Percentiles rank a stretch among this genome's conserved stretches.
These are phyloP conservation scores for Noctua comes DNA, from an alignment of 2,888 invertebrate genomes.

Conservation along the genomic window DNA sequence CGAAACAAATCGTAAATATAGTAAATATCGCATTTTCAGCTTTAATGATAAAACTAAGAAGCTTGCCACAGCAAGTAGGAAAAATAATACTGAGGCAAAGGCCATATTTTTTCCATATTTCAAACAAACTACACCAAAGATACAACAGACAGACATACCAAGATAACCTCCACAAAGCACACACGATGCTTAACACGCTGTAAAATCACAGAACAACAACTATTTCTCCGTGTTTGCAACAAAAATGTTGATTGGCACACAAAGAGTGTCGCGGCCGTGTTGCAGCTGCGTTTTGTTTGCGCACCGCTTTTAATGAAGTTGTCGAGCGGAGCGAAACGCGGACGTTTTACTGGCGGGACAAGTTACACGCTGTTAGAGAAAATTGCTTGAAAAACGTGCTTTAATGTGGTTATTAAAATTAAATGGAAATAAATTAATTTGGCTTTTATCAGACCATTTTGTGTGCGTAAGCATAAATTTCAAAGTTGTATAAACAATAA, in stretches of 20 bases:
- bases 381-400: conserved; percentile 2
- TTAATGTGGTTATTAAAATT: background rate
- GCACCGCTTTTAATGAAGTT: conserved; percentile 81
- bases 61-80: background rate
- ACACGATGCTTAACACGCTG: conserved; percentile 47
- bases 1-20: too few species aligned
- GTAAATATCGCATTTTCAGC: too few species aligned
- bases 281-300: conserved; percentile 75
- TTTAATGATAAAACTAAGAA: background rate
- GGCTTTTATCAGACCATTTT: background rate
- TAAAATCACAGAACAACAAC: conserved; percentile 44
- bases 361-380: conserved; percentile 28
- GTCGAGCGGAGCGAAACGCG: conserved; percentile 70
- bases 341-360: conserved; percentile 57
- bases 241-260: conserved; percentile 82
- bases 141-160: conserved; percentile 13
- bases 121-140: conserved; percentile 4
- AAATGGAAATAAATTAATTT: background rate
- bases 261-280: conserved; percentile 73
- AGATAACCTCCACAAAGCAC: conserved; percentile 40
- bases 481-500: background rate
- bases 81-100: background rate
- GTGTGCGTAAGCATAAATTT: background rate
- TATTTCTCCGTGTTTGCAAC: conserved; percentile 60
- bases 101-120: background rate